A percentile compares a stretch with the other conserved stretches of the same genome.
These are phyloP conservation scores for Diogma glabrata DNA, from an alignment of 2,888 invertebrate species.

Conservation along the genomic window DNA sequence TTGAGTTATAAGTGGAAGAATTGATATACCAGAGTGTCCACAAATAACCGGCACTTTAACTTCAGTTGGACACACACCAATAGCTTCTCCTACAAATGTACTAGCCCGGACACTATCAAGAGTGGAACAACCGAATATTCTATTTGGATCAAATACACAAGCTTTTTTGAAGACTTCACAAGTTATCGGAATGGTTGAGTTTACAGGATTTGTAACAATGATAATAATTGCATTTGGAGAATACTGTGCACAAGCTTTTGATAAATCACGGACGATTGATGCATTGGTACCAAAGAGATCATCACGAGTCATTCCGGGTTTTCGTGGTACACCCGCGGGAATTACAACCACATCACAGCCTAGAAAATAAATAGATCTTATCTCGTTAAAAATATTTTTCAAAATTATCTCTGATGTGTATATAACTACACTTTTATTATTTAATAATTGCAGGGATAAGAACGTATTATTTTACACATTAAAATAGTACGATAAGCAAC, in stretches of 20 bases:
- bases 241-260: constrained; percentile 62
- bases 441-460: no score
- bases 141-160: constrained; percentile 80
- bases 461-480: no score
- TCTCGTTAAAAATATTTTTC: no score
- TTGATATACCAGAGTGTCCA: constrained; percentile 97
- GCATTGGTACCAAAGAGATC: constrained; percentile 98
- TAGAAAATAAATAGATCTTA: constrained; percentile 22
- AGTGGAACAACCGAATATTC: constrained; percentile 92
- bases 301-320: constrained; percentile 98
- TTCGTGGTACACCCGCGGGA: constrained; percentile 96
- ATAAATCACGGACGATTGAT: constrained; percentile 87
- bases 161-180: constrained; percentile 81
- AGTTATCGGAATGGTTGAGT: constrained; percentile 96
- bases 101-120: constrained; percentile 92
- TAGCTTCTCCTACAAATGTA: constrained; percentile 88
- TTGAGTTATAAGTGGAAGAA: constrained; percentile 92
- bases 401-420: no score
- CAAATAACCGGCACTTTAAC: constrained; percentile 92
- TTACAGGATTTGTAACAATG: constrained; percentile 97
- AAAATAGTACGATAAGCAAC: no score
- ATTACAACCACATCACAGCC: constrained; percentile 78
- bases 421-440: no score
- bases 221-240: constrained; percentile 88
- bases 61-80: constrained; percentile 71